Conservation (phyloP, 2,113 vertebrate species). For the Chionomys nivalis region DNA sequence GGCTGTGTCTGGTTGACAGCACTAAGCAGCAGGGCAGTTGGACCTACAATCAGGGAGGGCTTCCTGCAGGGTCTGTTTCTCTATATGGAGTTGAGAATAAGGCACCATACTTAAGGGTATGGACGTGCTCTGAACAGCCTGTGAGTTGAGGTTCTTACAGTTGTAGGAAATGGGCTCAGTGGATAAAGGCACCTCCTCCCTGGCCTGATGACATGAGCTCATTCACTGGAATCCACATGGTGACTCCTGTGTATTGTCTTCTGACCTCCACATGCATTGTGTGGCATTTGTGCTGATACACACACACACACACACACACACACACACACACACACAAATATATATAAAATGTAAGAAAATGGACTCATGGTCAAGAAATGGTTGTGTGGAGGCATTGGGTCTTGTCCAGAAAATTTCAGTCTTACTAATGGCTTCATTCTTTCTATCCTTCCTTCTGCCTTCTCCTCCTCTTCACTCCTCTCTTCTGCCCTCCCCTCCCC, state of each 20-base stretch:
- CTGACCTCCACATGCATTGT: neutral
- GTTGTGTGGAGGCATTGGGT: neutral
- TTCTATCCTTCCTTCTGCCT: neutral
- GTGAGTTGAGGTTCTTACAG: neutral
- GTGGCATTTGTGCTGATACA: neutral
- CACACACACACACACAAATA: neutral
- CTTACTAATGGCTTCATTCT: neutral
- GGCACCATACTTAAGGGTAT: neutral
- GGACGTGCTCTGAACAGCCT: neutral
- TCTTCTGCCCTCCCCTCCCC: too few species aligned
- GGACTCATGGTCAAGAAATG: neutral
- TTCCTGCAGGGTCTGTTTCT: neutral
- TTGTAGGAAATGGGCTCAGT: neutral
- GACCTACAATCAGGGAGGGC: neutral
- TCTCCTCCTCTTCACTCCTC: neutral
- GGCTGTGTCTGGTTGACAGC: neutral
- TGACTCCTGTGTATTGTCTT: neutral
- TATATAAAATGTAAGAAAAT: neutral
- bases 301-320: neutral
- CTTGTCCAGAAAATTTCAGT: neutral
- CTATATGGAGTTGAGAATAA: neutral
- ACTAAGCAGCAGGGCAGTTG: conserved; percentile 69
- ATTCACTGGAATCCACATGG: neutral
- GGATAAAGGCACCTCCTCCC: neutral
- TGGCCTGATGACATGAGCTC: neutral